A percentile compares a stretch with the other conserved stretches of the same genome.
Conservation (phyloP, 2,888 invertebrate species). For the Anoncus sp. region DNA sequence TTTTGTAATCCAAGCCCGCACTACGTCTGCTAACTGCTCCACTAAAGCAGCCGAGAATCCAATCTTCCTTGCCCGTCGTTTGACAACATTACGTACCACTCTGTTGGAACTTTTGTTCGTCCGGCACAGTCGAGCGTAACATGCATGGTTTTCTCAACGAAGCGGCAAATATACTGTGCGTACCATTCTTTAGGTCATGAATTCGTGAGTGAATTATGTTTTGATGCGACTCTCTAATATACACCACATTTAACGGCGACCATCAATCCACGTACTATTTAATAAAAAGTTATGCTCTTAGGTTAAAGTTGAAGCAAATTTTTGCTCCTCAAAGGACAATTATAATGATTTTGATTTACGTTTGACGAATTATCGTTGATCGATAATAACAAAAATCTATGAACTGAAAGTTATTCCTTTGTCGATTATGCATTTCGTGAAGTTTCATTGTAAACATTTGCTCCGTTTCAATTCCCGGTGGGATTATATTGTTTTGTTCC, state of each 20-base stretch:
- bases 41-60: constrained; percentile 79
- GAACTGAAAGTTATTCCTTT: background rate
- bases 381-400: background rate
- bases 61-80: constrained; percentile 74
- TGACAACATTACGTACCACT: constrained; percentile 56
- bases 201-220: constrained; percentile 42
- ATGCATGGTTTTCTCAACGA: constrained; percentile 35
- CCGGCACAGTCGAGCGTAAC: constrained; percentile 55
- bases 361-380: background rate
- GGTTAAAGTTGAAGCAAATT: background rate
- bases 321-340: background rate
- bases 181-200: constrained; percentile 26
- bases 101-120: constrained; percentile 49
- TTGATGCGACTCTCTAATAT: constrained; percentile 30
- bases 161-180: constrained; percentile 38
- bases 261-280: constrained; percentile 24
- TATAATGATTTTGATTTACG: background rate
- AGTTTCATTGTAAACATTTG: background rate
- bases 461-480: background rate
- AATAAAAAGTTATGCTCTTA: background rate
- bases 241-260: constrained; percentile 6
- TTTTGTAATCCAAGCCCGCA: constrained; percentile 80
- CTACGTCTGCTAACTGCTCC: constrained; percentile 78
- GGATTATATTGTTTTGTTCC: background rate
- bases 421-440: background rate